Base-by-base conservation (phyloP, 2,113 vertebrate genomes). In the Parotia lawesii region DNA sequence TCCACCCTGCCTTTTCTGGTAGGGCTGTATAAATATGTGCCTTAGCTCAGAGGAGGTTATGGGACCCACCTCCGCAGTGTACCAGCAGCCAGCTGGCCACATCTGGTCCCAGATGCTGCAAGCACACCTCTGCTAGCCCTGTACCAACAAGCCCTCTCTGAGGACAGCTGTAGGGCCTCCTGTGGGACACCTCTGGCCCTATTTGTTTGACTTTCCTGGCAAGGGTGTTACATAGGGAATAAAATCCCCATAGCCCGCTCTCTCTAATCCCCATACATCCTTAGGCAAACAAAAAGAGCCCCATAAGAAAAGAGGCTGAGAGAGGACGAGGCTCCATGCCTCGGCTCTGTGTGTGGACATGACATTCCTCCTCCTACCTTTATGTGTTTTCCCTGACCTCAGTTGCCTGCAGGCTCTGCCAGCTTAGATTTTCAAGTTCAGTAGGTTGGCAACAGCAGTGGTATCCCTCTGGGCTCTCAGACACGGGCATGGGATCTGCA, bases 1-100 rank as follows among this genome's bases (percentile, higher is more conserved):
- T 92, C 76, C 77, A 87, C 86, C 90, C 89, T 94, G 80, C 62
- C 71, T 92, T 90, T 94, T 87, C 89, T 95, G 65, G 80, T 81
- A 84, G 78, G 42, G 42, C 66, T 87, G 33, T 85, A 73, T 51
- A 93, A 94, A 94, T 73, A 94, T 15, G 27, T 77, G 75, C 75
- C 51, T 83, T 50, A 66, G 38, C 78, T 83, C 85, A 66, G 35
- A 80, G 79, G 20, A 88, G 60, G 19, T 54, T 82, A 38, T 47
- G 47, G 50, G 73, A 85, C 53, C 57, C 73, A 87, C 58, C 80
- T 87, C 66, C 2, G 2, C 33, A 47, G n/a, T 22, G 45, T 12
- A 44, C 33, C 62, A 80, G 38, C 11, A 0, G 22, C 19, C 80
- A 86, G 69, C 60, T 81, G 73, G 40, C 40, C 79, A 71, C 35